Conservation (phyloP, 2,113 vertebrate genomes). For the Cavia aperea region DNA sequence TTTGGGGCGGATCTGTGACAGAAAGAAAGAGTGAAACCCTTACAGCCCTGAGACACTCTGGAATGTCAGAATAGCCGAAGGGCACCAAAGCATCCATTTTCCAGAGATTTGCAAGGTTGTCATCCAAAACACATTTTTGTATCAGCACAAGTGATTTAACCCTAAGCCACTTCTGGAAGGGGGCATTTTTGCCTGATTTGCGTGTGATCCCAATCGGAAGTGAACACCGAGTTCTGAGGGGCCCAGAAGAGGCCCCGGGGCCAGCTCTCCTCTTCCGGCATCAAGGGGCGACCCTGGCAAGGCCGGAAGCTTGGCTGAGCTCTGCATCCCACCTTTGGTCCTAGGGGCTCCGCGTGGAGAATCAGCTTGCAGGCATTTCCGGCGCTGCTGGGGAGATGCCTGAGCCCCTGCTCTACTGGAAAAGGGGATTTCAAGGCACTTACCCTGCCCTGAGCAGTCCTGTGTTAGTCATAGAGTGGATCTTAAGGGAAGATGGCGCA, state of each 20-base stretch:
- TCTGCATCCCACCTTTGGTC: rapidly evolving
- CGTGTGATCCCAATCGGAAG: background rate
- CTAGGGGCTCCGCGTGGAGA: too few species aligned
- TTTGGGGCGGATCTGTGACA: background rate
- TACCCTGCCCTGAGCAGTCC: background rate
- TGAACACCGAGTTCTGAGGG: background rate
- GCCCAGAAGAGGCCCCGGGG: background rate
- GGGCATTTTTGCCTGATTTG: background rate
- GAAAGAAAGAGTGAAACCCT: background rate
- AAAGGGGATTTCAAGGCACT: background rate
- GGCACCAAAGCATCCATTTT: rapidly evolving
- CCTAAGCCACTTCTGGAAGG: background rate
- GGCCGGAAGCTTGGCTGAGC: background rate
- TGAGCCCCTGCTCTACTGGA: background rate
- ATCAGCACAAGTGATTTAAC: background rate
- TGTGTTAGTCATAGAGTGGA: background rate
- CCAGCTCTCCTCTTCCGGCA: background rate
- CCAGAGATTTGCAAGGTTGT: background rate
- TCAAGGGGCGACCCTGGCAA: background rate
- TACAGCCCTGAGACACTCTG: rapidly evolving
- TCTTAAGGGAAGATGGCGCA: background rate
- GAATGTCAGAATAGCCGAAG: background rate
- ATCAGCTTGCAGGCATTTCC: background rate
- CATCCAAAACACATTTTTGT: background rate
- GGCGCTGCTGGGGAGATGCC: too few species aligned